phyloP scores from a whole-genome alignment of 2,113 vertebrate species.

The human region GRCh38 chr1:32328001-32328500 shows the following conservation, averaged over 20 bases:
- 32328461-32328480: too few species aligned
- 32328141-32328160: not conserved
- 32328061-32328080: not conserved
- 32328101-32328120: not conserved
- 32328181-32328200: not conserved
- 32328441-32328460: too few species aligned
- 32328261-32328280: constrained; percentile 12
- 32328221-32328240: not conserved
- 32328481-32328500: too few species aligned
- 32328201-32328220: not conserved
- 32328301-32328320: not conserved
- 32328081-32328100: not conserved
- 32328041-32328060: not conserved
- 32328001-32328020: constrained; percentile 24
- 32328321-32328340: too few species aligned
- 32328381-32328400: too few species aligned
- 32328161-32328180: not conserved
- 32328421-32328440: too few species aligned
- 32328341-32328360: too few species aligned
- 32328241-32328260: not conserved
- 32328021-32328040: constrained; percentile 6
- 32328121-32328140: not conserved
- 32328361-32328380: too few species aligned
- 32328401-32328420: too few species aligned
- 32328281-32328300: not conserved